Percentiles rank a stretch among this genome's conserved stretches.
These are phyloP conservation scores for Vimba vimba DNA, from an alignment of 2,113 vertebrate species.

Conservation along the genomic window DNA sequence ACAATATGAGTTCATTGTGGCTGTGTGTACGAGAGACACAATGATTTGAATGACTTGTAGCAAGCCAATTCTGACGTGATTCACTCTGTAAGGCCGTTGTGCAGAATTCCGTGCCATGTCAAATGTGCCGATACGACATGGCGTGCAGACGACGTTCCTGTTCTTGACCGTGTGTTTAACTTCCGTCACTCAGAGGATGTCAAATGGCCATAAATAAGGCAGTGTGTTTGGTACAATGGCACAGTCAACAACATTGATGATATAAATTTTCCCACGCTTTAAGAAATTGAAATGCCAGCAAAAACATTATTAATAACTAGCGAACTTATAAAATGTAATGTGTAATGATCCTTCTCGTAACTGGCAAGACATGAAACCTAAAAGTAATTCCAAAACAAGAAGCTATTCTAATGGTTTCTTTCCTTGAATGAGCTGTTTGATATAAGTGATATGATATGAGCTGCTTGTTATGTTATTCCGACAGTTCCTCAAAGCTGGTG, in stretches of 20 bases:
- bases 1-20: constrained; percentile 49
- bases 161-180: constrained; percentile 47
- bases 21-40: constrained; percentile 38
- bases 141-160: constrained; percentile 56
- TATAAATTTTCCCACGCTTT: constrained; percentile 55
- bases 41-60: constrained; percentile 44
- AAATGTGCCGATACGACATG: constrained; percentile 35
- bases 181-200: constrained; percentile 50
- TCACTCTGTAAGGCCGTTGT: background rate
- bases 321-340: background rate
- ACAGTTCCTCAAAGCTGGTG: background rate
- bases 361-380: background rate
- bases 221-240: constrained; percentile 44
- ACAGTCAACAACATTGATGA: constrained; percentile 24
- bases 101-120: background rate
- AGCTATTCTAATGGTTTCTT: background rate
- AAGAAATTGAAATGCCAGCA: constrained; percentile 14
- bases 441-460: too few species aligned
- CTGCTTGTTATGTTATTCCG: background rate
- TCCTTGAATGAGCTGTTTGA: background rate
- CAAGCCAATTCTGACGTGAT: constrained; percentile 20
- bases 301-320: background rate
- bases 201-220: constrained; percentile 33
- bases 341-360: background rate
- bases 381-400: background rate